Conservation (phyloP, 2,113 vertebrate genomes). For the Sinocyclocheilus anshuiensis region DNA sequence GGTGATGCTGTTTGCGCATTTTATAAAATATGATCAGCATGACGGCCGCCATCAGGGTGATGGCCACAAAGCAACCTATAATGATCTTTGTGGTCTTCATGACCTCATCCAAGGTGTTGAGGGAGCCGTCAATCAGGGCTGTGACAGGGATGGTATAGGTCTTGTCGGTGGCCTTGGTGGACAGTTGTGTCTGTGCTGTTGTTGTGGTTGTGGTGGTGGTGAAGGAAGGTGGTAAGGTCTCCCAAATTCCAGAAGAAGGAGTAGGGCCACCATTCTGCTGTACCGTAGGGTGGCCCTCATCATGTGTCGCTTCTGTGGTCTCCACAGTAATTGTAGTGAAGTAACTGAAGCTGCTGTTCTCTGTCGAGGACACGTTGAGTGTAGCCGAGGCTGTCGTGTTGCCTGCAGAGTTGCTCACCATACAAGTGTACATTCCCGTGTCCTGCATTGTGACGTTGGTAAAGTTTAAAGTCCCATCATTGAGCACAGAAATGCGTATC, state of each 20-base stretch:
- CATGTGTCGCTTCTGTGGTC: constrained; percentile 93
- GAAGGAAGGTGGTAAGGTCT: constrained; percentile 85
- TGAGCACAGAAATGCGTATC: constrained; percentile 94
- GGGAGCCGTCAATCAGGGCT: constrained; percentile 81
- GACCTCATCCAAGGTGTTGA: constrained; percentile 95
- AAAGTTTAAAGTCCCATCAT: constrained; percentile 96
- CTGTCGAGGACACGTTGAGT: constrained; percentile 92
- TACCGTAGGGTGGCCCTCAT: constrained; percentile 90
- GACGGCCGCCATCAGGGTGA: constrained; percentile 98
- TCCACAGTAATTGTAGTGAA: constrained; percentile 98
- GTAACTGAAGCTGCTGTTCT: constrained; percentile 92
- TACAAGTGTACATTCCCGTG: constrained; percentile 96
- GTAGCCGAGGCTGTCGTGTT: constrained; percentile 97
- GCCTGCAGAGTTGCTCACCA: constrained; percentile 98
- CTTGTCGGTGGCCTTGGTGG: constrained; percentile 92
- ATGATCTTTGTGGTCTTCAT: constrained; percentile 99
- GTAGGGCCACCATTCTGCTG: constrained; percentile 89
- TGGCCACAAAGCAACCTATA: constrained; percentile 99
- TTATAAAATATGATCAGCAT: constrained; percentile 99
- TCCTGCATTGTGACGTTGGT: constrained; percentile 99
- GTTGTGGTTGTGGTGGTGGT: constrained; percentile 72
- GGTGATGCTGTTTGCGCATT: constrained; percentile 99
- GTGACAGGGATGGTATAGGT: constrained; percentile 92
- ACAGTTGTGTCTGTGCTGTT: constrained; percentile 84
- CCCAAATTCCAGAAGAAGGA: constrained; percentile 86